Percentiles rank a stretch among this genome's conserved stretches.
phyloP scores from a whole-genome alignment of 2,797 vertebrate species.

The Labeo calbasu region DNA sequence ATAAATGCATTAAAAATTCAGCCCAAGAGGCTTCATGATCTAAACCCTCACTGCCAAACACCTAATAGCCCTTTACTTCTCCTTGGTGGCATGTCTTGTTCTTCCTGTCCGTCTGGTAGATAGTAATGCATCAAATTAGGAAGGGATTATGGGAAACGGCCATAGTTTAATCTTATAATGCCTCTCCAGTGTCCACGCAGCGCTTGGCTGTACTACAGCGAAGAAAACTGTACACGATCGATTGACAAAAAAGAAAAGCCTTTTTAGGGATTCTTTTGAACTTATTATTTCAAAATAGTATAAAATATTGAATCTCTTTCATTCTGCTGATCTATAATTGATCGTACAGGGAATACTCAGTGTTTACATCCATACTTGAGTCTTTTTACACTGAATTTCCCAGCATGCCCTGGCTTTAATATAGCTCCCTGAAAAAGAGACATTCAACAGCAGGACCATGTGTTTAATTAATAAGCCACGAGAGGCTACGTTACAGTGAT shows the following conservation, averaged over 20 bases:
- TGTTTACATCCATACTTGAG: background rate
- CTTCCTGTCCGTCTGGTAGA: slow-evolving; percentile 38
- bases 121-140: slow-evolving; percentile 46
- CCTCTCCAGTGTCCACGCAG: slow-evolving; percentile 16
- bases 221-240: background rate
- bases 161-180: slow-evolving; percentile 50
- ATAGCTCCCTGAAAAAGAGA: background rate
- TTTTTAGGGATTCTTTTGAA: background rate
- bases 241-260: slow-evolving; percentile 17
- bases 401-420: background rate
- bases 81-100: slow-evolving; percentile 23
- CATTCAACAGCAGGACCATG: background rate
- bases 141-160: slow-evolving; percentile 47
- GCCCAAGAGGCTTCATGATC: background rate
- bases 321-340: background rate
- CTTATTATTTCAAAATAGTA: background rate
- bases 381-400: background rate
- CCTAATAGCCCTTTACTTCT: slow-evolving; percentile 24
- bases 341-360: background rate
- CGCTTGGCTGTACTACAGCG: background rate
- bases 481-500: background rate
- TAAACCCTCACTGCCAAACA: background rate
- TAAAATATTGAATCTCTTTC: background rate
- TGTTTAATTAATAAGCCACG: background rate
- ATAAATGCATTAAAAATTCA: background rate